Conservation (phyloP, 2,888 invertebrate species). For the Boloria euphrosyne region DNA sequence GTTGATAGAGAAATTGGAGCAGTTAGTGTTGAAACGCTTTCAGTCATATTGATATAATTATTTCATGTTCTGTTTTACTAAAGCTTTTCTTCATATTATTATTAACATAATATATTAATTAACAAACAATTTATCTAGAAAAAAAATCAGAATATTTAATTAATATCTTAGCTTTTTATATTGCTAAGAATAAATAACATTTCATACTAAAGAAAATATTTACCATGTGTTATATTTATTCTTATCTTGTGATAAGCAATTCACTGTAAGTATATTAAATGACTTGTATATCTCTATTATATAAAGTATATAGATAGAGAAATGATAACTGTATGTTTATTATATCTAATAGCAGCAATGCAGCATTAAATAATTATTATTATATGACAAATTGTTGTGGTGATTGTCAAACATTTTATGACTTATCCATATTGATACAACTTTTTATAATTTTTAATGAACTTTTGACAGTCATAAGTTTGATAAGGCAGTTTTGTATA, state of each 20-base stretch:
- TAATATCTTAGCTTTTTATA: too few relatives aligned
- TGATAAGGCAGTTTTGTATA: too few relatives aligned
- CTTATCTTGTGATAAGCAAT: conserved; percentile 24
- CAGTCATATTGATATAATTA: conserved; percentile 66
- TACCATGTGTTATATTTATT: conserved; percentile 1
- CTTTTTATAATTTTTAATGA: too few relatives aligned
- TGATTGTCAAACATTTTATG: background rate
- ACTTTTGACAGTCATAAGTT: too few relatives aligned
- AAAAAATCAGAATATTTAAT: background rate
- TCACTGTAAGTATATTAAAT: conserved; percentile 12
- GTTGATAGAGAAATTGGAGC: conserved; percentile 73
- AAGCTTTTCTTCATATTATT: conserved; percentile 32
- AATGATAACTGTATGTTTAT: conserved; percentile 8
- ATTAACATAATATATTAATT: too few relatives aligned
- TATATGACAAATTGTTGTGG: background rate
- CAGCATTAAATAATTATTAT: background rate
- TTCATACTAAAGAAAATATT: conserved; percentile 7
- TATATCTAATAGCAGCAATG: background rate
- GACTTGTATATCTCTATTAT: conserved; percentile 17
- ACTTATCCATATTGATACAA: too few relatives aligned
- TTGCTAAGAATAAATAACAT: too few relatives aligned
- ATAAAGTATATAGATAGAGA: conserved; percentile 12
- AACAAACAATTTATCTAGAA: conserved; percentile 13
- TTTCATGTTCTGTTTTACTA: conserved; percentile 42
- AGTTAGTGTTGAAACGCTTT: conserved; percentile 66